Percentiles rank a stretch among this genome's conserved stretches.
phyloP scores from a whole-genome alignment of 2,888 invertebrate species.

The Yponomeuta cagnagella region DNA sequence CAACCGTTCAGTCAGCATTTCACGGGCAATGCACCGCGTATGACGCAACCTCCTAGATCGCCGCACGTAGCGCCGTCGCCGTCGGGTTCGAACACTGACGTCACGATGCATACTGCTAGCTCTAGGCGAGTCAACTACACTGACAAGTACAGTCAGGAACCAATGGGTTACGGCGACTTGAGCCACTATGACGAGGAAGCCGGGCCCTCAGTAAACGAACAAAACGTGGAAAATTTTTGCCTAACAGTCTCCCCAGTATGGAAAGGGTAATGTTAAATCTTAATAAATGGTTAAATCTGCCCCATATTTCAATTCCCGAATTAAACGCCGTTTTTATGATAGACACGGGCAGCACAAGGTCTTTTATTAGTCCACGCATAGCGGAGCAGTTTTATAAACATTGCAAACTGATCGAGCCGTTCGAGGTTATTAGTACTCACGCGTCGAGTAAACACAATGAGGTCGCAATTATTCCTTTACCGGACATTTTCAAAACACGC shows the following conservation, averaged over 20 bases:
- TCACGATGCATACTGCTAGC: background rate
- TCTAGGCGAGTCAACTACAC: background rate
- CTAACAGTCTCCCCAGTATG: background rate
- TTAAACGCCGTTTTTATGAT: background rate
- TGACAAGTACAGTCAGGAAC: background rate
- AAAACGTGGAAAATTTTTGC: background rate
- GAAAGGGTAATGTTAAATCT: background rate
- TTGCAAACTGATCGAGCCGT: background rate
- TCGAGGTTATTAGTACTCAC: constrained; percentile 9
- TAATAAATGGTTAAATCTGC: background rate
- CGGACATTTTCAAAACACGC: background rate
- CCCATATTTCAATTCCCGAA: constrained; percentile 7
- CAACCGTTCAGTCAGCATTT: too few species aligned
- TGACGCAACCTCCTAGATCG: background rate
- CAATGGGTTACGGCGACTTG: too few species aligned
- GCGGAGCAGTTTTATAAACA: background rate
- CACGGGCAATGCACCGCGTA: background rate
- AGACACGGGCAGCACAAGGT: constrained; percentile 7
- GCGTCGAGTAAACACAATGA: constrained; percentile 3
- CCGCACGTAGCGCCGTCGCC: background rate
- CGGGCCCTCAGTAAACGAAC: background rate
- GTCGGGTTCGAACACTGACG: background rate
- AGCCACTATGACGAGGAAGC: background rate
- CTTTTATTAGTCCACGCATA: background rate
- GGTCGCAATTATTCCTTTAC: background rate